A percentile compares a stretch with the other conserved stretches of the same genome.
Conservation (phyloP, 1,140 invertebrate genomes). For the Caenorhabditis inopinata region DNA sequence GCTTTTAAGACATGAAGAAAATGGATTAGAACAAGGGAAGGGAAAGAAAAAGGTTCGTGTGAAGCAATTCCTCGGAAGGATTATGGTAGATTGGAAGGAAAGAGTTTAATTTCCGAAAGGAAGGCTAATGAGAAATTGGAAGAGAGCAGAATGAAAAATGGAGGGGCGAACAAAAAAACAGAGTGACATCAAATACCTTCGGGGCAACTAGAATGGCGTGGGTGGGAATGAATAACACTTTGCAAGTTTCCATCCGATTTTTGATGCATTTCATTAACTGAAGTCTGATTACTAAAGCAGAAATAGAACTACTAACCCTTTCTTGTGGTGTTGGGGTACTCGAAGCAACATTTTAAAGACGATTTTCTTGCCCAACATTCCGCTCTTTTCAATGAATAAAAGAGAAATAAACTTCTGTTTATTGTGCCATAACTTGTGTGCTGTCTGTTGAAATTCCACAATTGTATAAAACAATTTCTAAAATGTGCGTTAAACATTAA, state of each 20-base stretch:
- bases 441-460: too few relatives aligned
- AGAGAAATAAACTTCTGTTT: too few relatives aligned
- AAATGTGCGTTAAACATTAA: too few relatives aligned
- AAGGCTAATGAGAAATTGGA: conserved; percentile 14
- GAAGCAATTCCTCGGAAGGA: not conserved
- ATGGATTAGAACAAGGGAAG: not conserved
- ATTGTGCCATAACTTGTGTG: too few relatives aligned
- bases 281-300: not conserved
- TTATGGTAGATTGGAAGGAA: not conserved
- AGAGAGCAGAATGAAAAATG: not conserved
- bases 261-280: not conserved
- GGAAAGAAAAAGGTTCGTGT: not conserved
- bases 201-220: not conserved
- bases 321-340: too few relatives aligned
- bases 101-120: conserved; percentile 23
- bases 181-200: not conserved
- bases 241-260: not conserved
- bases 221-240: not conserved
- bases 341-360: too few relatives aligned
- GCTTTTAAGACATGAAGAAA: not conserved
- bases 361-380: too few relatives aligned
- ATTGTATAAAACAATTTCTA: too few relatives aligned
- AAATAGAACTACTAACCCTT: too few relatives aligned
- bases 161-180: not conserved
- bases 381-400: too few relatives aligned